Conservation (phyloP, 2,113 vertebrate species). For the Helogale parvula region DNA sequence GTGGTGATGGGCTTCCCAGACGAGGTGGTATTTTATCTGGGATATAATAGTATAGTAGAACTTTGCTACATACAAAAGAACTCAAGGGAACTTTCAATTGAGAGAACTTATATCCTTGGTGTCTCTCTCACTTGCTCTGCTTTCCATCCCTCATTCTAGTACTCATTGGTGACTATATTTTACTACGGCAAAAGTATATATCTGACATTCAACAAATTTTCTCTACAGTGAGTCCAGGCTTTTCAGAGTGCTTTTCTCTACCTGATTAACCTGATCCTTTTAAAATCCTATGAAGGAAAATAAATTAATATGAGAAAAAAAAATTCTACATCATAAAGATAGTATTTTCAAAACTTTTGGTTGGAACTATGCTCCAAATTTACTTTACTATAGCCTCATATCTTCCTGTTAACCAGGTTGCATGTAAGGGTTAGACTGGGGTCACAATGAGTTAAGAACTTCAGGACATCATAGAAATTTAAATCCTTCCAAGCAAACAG, state of each 20-base stretch:
- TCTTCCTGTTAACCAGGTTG: not conserved
- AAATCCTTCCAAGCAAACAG: constrained; percentile 37
- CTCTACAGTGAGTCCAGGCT: not conserved
- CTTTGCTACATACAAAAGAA: not conserved
- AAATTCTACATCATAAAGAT: not conserved
- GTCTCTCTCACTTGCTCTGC: not conserved
- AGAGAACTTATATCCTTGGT: not conserved
- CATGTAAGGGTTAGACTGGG: not conserved
- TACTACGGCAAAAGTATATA: not conserved
- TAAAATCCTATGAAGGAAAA: constrained; percentile 10
- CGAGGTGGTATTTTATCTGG: not conserved
- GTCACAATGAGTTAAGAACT: constrained; percentile 27
- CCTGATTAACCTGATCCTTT: not conserved
- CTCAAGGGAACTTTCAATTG: not conserved
- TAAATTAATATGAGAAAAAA: constrained; percentile 18
- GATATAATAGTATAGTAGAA: not conserved
- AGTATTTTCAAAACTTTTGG: not conserved
- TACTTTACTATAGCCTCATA: not conserved
- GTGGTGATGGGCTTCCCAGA: not conserved
- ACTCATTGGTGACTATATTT: not conserved
- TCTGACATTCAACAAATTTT: not conserved
- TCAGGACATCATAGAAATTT: constrained; percentile 30
- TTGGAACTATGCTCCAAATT: not conserved
- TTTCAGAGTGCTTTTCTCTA: not conserved
- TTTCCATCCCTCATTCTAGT: not conserved